Evolutionary conservation across 2,113 vertebrate genomes (phyloP).

Genomic region (Calyptommatus sinebrachiatus): DNA sequence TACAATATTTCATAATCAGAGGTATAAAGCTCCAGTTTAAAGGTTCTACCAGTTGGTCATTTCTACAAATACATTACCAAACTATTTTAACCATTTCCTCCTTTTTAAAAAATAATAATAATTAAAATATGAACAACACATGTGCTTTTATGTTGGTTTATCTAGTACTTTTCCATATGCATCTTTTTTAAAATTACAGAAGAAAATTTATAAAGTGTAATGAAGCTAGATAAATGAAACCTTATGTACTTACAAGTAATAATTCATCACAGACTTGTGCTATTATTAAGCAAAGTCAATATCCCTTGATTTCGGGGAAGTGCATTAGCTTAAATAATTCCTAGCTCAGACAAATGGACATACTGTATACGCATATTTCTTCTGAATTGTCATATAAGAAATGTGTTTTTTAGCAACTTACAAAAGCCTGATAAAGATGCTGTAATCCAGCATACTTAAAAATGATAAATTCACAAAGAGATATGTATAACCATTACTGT

Average conservation of each 20-base stretch:
- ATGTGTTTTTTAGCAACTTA: too few species aligned
- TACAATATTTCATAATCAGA: not conserved
- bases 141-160: not conserved
- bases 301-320: not conserved
- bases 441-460: too few species aligned
- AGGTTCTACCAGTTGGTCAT: not conserved
- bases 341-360: too few species aligned
- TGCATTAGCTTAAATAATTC: too few species aligned
- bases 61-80: too few species aligned
- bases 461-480: too few species aligned
- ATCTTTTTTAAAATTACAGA: not conserved
- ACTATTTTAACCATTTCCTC: too few species aligned
- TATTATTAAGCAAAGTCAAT: not conserved
- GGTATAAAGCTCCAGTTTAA: not conserved
- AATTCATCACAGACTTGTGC: not conserved
- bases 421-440: too few species aligned
- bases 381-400: too few species aligned
- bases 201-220: not conserved
- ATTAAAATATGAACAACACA: too few species aligned
- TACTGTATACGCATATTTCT: too few species aligned
- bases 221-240: not conserved
- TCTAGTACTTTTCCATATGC: not conserved
- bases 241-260: not conserved
- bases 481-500: too few species aligned
- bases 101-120: not conserved